Percentiles rank a stretch among this genome's conserved stretches.
Evolutionary conservation across 2,113 vertebrate species (phyloP).

Genomic region (Arvicanthis niloticus): DNA sequence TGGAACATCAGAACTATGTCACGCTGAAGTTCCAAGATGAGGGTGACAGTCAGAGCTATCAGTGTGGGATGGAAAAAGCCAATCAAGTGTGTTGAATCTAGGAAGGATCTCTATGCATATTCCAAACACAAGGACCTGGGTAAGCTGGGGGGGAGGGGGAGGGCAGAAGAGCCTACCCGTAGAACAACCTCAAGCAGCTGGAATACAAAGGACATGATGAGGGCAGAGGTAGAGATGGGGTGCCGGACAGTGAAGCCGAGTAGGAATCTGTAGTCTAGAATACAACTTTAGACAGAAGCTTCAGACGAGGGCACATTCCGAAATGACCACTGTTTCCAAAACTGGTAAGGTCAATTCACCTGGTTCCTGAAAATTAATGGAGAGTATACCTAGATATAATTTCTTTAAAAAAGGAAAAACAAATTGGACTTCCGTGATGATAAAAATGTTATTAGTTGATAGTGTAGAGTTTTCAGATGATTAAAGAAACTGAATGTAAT

Average conservation of each 20-base stretch:
- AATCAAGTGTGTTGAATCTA: rapidly evolving
- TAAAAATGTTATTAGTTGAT: background rate
- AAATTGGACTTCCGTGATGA: background rate
- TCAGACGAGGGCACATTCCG: background rate
- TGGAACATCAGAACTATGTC: background rate
- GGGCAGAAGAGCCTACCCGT: background rate
- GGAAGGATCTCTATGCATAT: background rate
- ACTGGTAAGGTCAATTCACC: background rate
- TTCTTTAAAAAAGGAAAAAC: background rate
- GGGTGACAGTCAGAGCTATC: background rate
- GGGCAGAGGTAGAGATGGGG: background rate
- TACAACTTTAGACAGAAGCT: background rate
- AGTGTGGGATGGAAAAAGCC: background rate
- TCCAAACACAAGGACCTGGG: background rate
- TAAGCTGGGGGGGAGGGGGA: background rate
- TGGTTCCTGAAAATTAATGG: background rate
- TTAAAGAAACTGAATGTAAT: background rate
- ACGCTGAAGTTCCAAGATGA: background rate
- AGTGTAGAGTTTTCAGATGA: background rate
- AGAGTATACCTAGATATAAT: background rate
- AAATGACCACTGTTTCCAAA: background rate
- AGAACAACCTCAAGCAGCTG: background rate
- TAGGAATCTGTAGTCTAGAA: background rate
- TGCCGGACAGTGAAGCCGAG: background rate
- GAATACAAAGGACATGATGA: background rate